Conservation (phyloP, 2,888 invertebrate species). For the Chrysodeixis includens region DNA sequence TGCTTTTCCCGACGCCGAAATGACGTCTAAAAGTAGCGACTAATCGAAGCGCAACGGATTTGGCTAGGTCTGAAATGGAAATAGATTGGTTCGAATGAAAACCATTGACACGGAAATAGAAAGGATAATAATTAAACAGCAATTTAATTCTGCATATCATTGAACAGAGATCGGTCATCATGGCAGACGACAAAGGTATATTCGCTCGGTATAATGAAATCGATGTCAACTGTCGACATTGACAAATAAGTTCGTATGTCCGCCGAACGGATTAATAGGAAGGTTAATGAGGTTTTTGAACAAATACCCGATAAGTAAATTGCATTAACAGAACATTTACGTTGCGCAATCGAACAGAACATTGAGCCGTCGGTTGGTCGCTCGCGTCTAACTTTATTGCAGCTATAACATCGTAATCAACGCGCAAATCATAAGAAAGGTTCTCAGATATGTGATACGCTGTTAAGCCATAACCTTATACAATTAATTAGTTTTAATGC, state of each 20-base stretch:
- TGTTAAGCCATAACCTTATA: slow-evolving; percentile 71
- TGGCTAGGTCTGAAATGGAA: background rate
- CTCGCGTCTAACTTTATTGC: background rate
- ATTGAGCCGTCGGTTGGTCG: background rate
- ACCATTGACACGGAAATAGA: too few relatives aligned
- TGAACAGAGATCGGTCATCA: background rate
- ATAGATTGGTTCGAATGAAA: too few relatives aligned
- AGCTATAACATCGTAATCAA: slow-evolving; percentile 24
- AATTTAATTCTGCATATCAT: background rate
- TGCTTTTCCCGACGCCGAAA: background rate
- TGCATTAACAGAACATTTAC: slow-evolving; percentile 3
- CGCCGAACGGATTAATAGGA: slow-evolving; percentile 7
- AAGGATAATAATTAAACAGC: too few relatives aligned
- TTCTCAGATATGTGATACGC: slow-evolving; percentile 68
- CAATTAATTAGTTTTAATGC: slow-evolving; percentile 68
- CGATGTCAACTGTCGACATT: background rate
- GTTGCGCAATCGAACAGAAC: background rate
- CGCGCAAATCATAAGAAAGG: slow-evolving; percentile 43
- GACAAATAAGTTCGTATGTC: background rate
- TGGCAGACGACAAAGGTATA: background rate
- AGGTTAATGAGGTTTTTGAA: slow-evolving; percentile 38
- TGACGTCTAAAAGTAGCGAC: background rate
- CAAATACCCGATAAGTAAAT: slow-evolving; percentile 1
- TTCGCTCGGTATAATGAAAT: background rate
- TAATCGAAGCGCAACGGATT: background rate